A percentile compares a stretch with the other conserved stretches of the same genome.
phyloP scores from a whole-genome alignment of 2,113 vertebrate species.

The Corythaeola cristata region DNA sequence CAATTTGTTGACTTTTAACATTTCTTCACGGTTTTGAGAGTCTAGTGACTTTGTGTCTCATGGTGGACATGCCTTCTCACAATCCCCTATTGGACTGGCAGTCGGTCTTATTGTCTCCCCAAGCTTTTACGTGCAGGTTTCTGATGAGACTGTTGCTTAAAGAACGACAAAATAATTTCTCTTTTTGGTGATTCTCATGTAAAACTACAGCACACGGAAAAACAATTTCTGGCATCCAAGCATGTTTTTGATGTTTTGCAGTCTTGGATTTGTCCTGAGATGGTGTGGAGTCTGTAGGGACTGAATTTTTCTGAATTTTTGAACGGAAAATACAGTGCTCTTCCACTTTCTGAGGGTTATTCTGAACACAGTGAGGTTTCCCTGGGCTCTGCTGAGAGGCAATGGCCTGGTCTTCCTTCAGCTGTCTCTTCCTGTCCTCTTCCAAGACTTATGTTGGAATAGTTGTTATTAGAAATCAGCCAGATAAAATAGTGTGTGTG shows the following conservation, averaged over 20 bases:
- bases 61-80: neutral
- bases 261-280: neutral
- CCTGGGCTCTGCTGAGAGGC: neutral
- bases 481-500: neutral
- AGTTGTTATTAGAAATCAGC: neutral
- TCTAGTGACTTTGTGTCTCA: neutral
- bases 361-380: neutral
- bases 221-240: neutral
- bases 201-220: neutral
- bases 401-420: neutral
- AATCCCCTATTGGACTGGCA: neutral
- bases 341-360: neutral
- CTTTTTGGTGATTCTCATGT: neutral
- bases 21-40: neutral
- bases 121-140: neutral
- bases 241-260: neutral
- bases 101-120: neutral
- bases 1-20: neutral
- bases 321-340: neutral
- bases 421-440: neutral
- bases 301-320: neutral
- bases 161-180: neutral
- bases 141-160: neutral
- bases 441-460: neutral
- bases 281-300: neutral